Base-by-base conservation (phyloP, 2,113 vertebrate genomes). In the Canis aureus region DNA sequence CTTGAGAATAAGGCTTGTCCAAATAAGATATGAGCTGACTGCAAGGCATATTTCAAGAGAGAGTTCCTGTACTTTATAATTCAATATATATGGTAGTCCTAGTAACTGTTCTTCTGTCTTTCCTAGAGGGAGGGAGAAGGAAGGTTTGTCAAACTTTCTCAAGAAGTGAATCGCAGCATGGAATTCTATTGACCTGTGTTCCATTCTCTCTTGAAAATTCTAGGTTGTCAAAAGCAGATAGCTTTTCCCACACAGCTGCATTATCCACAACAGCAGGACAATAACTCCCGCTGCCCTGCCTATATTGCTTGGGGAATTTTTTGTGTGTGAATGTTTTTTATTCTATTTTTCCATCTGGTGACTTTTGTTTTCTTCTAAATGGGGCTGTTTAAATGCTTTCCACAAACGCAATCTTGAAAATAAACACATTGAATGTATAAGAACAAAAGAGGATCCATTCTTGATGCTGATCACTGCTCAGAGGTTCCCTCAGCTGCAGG, bases 281-380 rank as follows among this genome's bases (percentile, higher is more conserved):
- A 71, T 83, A 64, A 64, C 66, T 94, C 69, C 89, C 4, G 1
- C 76, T 80, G 66, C 92, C 90, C 82, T 97, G 83, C 66, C 91
- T 92, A 11, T 15, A 78, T 60, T 92, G 69, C 94, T 91, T 87
- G 49, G 66, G 64, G 71, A 81, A 86, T 93, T 85, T 97, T 71
- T 79, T 96, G n/a, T 93, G 53, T 96, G 90, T 89, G 82, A 89
- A 74, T 95, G 67, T 88, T 88, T 95, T 97, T 97, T 91, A 94
- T 95, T 96, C 88, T 91, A 86, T 96, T 97, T 97, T 98, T 97
- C 97, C 97, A 97, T 97, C 97, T 98, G 96, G 91, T 97, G 96
- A 98, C 94, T 98, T 97, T 94, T 97, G 97, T 97, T 98, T 97
- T 97, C 96, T 97, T 94, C 89, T 96, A 97, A 98, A 88, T 51